phyloP scores from a whole-genome alignment of 2,113 vertebrate species.

The Tor tambroides region DNA sequence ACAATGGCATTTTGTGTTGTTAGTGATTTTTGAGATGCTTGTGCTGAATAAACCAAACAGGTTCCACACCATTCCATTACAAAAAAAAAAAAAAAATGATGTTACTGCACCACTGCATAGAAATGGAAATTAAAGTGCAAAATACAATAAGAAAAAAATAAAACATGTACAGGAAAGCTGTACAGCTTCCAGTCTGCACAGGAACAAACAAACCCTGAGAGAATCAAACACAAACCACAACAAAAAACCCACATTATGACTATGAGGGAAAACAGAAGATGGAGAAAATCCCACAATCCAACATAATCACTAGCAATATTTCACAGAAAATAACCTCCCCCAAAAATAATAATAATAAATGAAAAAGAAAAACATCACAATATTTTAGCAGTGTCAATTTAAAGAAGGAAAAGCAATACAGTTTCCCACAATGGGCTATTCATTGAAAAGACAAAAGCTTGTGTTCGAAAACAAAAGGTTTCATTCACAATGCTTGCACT shows the following conservation, averaged over 20 bases:
- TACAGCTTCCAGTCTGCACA: not conserved
- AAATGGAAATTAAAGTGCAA: not conserved
- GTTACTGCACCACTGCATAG: not conserved
- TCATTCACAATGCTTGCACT: constrained; percentile 55
- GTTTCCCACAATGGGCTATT: constrained; percentile 61
- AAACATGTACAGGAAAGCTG: not conserved
- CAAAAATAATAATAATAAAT: constrained; percentile 8
- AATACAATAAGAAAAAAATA: not conserved
- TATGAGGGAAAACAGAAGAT: not conserved
- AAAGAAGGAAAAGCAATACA: constrained; percentile 44
- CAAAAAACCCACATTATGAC: not conserved
- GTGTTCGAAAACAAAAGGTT: constrained; percentile 62
- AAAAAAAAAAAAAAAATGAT: not conserved
- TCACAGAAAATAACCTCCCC: not conserved
- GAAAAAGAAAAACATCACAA: not conserved
- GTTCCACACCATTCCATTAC: constrained; percentile 1
- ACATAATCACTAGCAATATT: not conserved
- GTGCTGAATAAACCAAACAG: constrained; percentile 3
- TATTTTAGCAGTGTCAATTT: constrained; percentile 45
- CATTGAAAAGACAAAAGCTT: constrained; percentile 61
- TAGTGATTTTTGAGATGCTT: constrained; percentile 22
- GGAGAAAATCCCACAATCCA: not conserved
- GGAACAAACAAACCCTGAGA: not conserved
- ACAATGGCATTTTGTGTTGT: constrained; percentile 10
- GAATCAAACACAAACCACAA: not conserved